A percentile compares a stretch with the other conserved stretches of the same genome.
These are phyloP conservation scores for Otus sunia DNA, from an alignment of 2,113 vertebrate species.

Conservation along the genomic window DNA sequence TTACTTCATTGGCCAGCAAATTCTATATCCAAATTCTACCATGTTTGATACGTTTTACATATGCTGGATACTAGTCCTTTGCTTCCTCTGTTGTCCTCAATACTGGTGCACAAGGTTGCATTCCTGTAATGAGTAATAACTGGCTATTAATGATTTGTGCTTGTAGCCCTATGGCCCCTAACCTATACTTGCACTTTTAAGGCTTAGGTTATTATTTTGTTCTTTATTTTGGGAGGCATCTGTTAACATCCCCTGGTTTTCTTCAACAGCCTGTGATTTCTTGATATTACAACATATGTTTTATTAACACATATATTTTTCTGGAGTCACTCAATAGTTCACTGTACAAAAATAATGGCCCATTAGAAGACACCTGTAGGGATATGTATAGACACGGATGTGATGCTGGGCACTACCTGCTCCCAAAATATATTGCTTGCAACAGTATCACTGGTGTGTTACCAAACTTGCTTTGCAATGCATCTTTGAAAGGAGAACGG, in stretches of 20 bases:
- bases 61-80: background rate
- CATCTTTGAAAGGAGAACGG: background rate
- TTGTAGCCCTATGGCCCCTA: background rate
- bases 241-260: background rate
- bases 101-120: background rate
- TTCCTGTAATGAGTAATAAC: background rate
- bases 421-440: background rate
- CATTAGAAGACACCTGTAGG: background rate
- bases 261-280: background rate
- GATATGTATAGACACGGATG: background rate
- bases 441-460: rapidly evolving
- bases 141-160: background rate
- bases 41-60: background rate
- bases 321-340: background rate
- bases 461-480: background rate
- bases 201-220: background rate
- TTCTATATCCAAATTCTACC: background rate
- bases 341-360: background rate
- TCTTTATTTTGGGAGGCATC: background rate
- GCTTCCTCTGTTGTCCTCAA: background rate
- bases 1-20: background rate
- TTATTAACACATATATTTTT: background rate
- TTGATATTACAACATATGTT: background rate
- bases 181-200: background rate
- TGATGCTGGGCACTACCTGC: background rate